Percentiles rank a stretch among this genome's conserved stretches.
Evolutionary conservation across 2,113 vertebrate species (phyloP).

Genomic region (Chionomys nivalis): DNA sequence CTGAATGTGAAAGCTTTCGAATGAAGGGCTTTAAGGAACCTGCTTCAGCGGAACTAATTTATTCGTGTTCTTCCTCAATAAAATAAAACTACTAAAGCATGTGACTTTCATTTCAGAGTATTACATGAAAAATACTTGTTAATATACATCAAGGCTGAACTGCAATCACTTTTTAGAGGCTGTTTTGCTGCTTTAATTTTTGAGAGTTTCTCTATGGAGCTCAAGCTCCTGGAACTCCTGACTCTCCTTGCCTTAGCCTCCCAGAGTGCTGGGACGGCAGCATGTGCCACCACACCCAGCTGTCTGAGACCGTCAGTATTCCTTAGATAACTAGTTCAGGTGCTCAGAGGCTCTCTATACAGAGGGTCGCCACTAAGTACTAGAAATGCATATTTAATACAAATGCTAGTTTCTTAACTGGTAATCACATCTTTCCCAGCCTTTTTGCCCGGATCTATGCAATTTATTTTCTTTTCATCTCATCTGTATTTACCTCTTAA

Average conservation of each 20-base stretch:
- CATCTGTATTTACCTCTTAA: neutral
- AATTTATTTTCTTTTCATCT: neutral
- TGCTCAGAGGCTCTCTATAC: neutral
- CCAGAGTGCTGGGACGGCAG: neutral
- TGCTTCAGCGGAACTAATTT: neutral
- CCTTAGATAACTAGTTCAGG: neutral
- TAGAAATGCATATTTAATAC: neutral
- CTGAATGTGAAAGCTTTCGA: conserved; percentile 40
- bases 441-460: neutral
- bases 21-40: neutral
- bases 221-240: neutral
- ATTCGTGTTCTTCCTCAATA: neutral
- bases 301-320: neutral
- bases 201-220: neutral
- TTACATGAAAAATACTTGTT: neutral
- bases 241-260: neutral
- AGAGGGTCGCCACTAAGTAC: neutral
- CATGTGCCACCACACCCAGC: neutral
- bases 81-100: conserved; percentile 7
- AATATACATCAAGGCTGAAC: neutral
- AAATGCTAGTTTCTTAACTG: neutral
- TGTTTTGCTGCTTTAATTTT: neutral
- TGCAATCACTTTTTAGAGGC: neutral
- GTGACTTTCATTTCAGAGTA: neutral
- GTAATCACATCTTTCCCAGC: neutral